Evolutionary conservation across 1,140 invertebrate species (phyloP).

Genomic region (Neuroterus valhalla): DNA sequence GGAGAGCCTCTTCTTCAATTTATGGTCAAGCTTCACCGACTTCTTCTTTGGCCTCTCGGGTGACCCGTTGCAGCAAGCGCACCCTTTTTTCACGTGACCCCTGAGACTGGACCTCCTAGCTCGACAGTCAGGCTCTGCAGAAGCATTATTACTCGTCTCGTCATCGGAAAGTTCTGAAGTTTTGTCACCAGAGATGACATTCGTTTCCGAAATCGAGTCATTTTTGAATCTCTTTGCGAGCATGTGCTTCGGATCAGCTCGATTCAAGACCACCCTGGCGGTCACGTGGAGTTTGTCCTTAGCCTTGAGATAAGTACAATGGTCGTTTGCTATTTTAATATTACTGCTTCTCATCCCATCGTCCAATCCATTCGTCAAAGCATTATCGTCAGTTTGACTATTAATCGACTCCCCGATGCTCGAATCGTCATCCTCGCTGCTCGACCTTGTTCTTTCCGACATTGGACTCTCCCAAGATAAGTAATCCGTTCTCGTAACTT

Average conservation of each 20-base stretch:
- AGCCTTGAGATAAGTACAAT: conserved; percentile 60
- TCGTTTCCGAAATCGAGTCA: conserved; percentile 43
- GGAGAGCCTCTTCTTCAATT: conserved; percentile 65
- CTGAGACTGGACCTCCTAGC: conserved; percentile 73
- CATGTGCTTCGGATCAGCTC: conserved; percentile 58
- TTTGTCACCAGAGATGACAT: conserved; percentile 62
- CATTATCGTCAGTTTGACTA: conserved; percentile 65
- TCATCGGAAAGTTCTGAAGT: conserved; percentile 68
- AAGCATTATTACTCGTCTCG: conserved; percentile 56
- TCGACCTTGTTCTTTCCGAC: conserved; percentile 47
- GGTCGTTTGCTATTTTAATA: conserved; percentile 49
- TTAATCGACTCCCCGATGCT: conserved; percentile 63
- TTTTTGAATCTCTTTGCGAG: conserved; percentile 43
- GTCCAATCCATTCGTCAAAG: conserved; percentile 65
- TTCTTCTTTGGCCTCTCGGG: conserved; percentile 71
- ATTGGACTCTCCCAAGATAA: conserved; percentile 51
- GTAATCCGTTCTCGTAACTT: conserved; percentile 59
- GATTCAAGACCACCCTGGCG: conserved; percentile 64
- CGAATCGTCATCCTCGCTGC: conserved; percentile 67
- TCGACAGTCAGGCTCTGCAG: conserved; percentile 64
- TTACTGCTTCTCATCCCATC: conserved; percentile 47
- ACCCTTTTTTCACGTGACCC: conserved; percentile 76
- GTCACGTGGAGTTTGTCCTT: conserved; percentile 67
- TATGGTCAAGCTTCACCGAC: conserved; percentile 62
- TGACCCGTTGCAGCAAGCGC: conserved; percentile 75